Evolutionary conservation across 2,113 vertebrate species (phyloP), one percentile per base, ranked within the genome.

Genomic region (Puma concolor): DNA sequence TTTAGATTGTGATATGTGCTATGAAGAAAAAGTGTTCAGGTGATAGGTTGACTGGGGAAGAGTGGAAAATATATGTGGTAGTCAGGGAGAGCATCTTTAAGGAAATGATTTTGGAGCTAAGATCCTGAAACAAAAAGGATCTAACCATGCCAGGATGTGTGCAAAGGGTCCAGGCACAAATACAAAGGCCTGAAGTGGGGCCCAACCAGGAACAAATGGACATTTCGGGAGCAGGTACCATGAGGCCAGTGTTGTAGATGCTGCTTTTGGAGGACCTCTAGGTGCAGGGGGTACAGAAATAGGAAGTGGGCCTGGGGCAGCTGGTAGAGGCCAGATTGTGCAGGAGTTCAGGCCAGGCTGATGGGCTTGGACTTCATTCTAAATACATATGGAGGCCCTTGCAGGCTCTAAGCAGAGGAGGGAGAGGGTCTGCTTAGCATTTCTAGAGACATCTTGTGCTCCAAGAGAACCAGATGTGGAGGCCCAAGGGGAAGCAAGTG

Each of bases 221-320:
- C 67, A 44, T 76, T 21, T 41, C 2, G 8, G 44, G 29, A 54
- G 25, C 17, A 54, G 48, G 36, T 33, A 2, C 25, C 64, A 4
- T n/a, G 13, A 85, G n/a, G 23, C 31, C 41, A 36, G 16, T 25
- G 10, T 23, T 19, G 9, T 17, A 12, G 29, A 12, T 52, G 67
- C 57, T 15, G 2, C 33, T 33, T 13, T 31, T 36, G 48, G 38
- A 74, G n/a, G 38, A 16, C 36, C 29, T 52, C 66, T 29, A 44
- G 57, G 48, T 5, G 0, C 23, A 60, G 23, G 14, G 31, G 12
- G 0, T 7, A 50, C 21, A 60, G 23, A 44, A 13, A 2, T 41
- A 9, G 23, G 57, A 82, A 10, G 41, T 88, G 15, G 71, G 25
- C 57, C 41, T 6, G 38, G 13, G 33, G n/a, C 25, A 33, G 16